phyloP scores from a whole-genome alignment of 2,797 vertebrate species.

The Trachops cirrhosus region DNA sequence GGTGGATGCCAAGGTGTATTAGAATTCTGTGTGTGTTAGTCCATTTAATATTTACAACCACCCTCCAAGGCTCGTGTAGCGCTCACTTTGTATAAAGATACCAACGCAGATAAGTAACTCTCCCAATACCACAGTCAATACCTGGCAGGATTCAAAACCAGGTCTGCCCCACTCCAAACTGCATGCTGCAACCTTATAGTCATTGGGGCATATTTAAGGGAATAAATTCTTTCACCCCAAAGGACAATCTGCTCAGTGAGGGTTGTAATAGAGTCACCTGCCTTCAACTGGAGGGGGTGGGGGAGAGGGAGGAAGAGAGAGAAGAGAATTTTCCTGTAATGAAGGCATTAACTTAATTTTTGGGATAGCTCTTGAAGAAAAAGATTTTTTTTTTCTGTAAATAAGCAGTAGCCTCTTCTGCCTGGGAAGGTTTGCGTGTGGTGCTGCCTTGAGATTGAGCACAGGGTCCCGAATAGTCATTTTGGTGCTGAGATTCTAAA shows the following conservation, averaged over 20 bases:
- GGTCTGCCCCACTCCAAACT: not conserved
- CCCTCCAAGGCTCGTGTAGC: fast-evolving
- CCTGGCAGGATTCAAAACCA: fast-evolving
- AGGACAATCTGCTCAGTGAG: fast-evolving
- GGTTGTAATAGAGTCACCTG: too few relatives aligned
- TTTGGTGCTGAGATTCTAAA: not conserved
- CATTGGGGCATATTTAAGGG: not conserved
- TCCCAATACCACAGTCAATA: fast-evolving
- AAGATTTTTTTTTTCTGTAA: not conserved
- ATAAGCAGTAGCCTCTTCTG: not conserved
- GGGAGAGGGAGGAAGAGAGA: not conserved
- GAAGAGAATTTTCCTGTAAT: too few relatives aligned
- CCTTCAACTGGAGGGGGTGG: fast-evolving
- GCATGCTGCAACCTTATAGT: too few relatives aligned
- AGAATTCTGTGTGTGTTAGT: fast-evolving
- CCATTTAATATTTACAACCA: too few relatives aligned
- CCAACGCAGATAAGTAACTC: fast-evolving
- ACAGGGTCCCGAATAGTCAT: fast-evolving
- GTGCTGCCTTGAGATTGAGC: not conserved
- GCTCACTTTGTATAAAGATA: not conserved
- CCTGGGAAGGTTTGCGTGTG: not conserved
- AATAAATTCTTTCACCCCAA: not conserved
- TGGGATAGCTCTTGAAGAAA: not conserved
- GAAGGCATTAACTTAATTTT: not conserved
- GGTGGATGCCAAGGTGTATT: not conserved